Evolutionary conservation across 2,113 vertebrate genomes (phyloP).

Genomic region (Sapayoa aenigma): DNA sequence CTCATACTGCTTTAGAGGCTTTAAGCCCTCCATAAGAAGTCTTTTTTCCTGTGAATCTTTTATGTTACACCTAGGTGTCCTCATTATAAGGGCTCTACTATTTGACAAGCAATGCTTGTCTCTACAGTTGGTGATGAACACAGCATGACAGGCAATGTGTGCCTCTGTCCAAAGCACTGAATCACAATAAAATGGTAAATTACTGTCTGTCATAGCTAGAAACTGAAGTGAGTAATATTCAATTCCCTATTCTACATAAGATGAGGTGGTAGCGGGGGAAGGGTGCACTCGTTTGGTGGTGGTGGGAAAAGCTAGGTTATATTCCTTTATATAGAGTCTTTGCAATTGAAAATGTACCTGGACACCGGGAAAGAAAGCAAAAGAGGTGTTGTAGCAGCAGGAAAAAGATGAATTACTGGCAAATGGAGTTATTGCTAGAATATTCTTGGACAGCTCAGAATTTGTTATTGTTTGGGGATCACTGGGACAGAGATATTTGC

Average conservation of each 20-base stretch:
- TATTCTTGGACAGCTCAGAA: conserved; percentile 22
- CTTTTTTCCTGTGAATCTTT: conserved; percentile 52
- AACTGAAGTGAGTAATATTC: conserved; percentile 66
- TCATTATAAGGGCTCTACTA: conserved; percentile 65
- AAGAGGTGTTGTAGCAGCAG: not conserved
- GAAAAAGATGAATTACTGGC: not conserved
- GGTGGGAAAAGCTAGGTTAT: not conserved
- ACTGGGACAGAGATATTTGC: conserved; percentile 6
- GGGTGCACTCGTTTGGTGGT: not conserved
- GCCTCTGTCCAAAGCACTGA: conserved; percentile 74
- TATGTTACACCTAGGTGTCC: conserved; percentile 63
- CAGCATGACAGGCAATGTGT: conserved; percentile 73
- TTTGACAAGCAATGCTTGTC: conserved; percentile 68
- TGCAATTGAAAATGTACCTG: not conserved
- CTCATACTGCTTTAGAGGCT: conserved; percentile 40
- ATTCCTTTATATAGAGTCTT: not conserved
- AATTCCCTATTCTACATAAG: conserved; percentile 66
- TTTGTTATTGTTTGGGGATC: conserved; percentile 28
- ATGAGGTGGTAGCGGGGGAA: not conserved
- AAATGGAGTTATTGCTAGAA: not conserved
- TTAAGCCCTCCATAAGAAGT: conserved; percentile 54
- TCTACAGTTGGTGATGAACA: conserved; percentile 65
- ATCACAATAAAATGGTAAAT: conserved; percentile 78
- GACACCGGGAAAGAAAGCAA: not conserved
- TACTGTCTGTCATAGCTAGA: conserved; percentile 73